Conservation (phyloP, 2,797 vertebrate species). For the Pseudotriccus pelzelni region DNA sequence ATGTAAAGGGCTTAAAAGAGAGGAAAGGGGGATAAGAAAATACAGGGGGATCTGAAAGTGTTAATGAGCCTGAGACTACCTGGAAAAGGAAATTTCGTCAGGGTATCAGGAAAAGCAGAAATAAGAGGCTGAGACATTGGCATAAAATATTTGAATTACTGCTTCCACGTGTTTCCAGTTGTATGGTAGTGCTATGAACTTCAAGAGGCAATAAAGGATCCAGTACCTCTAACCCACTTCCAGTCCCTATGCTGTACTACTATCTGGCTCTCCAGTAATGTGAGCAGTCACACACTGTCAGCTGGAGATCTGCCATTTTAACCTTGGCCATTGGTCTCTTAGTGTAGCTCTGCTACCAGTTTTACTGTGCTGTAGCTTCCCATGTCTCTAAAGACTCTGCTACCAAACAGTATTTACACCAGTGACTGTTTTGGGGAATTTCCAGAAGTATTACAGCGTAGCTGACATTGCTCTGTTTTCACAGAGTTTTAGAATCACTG, state of each 20-base stretch:
- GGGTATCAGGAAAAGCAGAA: not conserved
- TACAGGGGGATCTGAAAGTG: not conserved
- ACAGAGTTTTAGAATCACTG: not conserved
- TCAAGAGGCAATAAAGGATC: not conserved
- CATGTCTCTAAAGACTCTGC: not conserved
- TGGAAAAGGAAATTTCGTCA: not conserved
- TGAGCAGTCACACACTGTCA: not conserved
- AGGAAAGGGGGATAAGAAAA: not conserved
- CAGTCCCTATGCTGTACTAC: no score
- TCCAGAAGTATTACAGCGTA: not conserved
- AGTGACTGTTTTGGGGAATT: fast-evolving
- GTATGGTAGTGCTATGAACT: not conserved
- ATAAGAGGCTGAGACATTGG: not conserved
- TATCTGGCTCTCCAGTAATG: not conserved
- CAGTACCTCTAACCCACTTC: not conserved
- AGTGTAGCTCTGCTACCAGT: not conserved
- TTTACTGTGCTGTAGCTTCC: not conserved
- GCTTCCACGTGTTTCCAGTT: not conserved
- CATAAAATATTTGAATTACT: not conserved
- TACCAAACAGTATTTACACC: not conserved
- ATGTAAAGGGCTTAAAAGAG: not conserved
- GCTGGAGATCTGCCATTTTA: not conserved
- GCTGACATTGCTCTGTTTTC: not conserved
- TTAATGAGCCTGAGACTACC: not conserved
- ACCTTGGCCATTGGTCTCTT: not conserved